These are phyloP conservation scores for Pterocles gutturalis DNA, from an alignment of 2,113 vertebrate species.

Conservation along the genomic window DNA sequence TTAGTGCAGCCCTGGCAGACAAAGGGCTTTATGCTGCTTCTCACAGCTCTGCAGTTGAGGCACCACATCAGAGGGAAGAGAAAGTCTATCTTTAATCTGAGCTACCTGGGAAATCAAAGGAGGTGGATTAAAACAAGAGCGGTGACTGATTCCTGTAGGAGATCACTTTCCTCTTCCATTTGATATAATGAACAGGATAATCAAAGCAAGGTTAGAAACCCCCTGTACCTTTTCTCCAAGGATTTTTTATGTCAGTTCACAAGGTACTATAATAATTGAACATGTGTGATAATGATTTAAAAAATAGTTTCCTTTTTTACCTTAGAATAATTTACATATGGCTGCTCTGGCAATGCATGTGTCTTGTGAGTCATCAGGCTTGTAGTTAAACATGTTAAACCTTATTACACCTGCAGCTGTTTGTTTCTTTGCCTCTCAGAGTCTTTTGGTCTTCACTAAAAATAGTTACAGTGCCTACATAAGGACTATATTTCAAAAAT, in stretches of 20 bases:
- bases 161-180: conserved; percentile 65
- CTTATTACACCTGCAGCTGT: background rate
- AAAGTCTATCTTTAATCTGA: conserved; percentile 74
- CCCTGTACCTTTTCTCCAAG: conserved; percentile 22
- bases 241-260: conserved; percentile 73
- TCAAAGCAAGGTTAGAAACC: conserved; percentile 76
- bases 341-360: background rate
- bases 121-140: conserved; percentile 74
- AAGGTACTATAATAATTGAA: conserved; percentile 56
- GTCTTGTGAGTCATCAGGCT: background rate
- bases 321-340: background rate
- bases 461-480: background rate
- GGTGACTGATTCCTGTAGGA: conserved; percentile 70
- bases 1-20: conserved; percentile 57
- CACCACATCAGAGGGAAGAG: conserved; percentile 24
- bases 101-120: conserved; percentile 74
- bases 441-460: background rate
- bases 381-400: background rate
- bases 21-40: conserved; percentile 76
- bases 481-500: background rate
- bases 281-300: background rate
- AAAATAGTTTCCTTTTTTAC: background rate
- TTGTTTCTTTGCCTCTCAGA: background rate
- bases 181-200: conserved; percentile 74
- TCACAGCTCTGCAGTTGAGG: conserved; percentile 34